Evolutionary conservation across 2,888 invertebrate species (phyloP).

Genomic region (Limenitis camilla): DNA sequence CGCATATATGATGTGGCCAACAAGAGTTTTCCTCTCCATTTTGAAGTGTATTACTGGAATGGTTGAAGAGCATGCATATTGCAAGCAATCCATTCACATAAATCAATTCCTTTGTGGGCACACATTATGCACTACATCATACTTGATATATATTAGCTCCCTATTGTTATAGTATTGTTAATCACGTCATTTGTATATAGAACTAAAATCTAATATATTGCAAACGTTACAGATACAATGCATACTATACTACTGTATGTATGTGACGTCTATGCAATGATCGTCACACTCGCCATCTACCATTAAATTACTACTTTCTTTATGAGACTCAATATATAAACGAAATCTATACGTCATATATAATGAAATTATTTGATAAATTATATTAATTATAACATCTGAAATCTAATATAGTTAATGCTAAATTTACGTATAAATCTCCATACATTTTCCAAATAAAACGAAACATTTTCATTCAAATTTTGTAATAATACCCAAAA

Average conservation of each 20-base stretch:
- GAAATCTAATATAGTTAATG: background rate
- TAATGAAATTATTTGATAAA: background rate
- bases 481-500: background rate
- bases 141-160: conserved; percentile 14
- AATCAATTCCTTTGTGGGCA: conserved; percentile 14
- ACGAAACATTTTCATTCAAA: background rate
- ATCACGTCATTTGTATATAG: background rate
- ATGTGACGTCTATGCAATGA: no score
- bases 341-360: background rate
- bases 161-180: conserved; percentile 10
- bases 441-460: background rate
- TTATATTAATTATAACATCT: background rate
- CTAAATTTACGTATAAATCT: background rate
- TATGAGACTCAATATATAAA: no score
- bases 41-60: no score
- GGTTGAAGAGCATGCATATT: background rate
- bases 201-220: background rate
- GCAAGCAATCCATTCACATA: conserved; percentile 7
- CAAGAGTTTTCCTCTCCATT: no score
- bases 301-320: no score
- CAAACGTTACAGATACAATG: background rate
- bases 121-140: conserved; percentile 17
- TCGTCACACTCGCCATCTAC: no score
- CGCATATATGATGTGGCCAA: no score
- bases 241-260: no score